These are phyloP conservation scores for Stigmatopora argus DNA, from an alignment of 2,113 vertebrate genomes.

Conservation along the genomic window DNA sequence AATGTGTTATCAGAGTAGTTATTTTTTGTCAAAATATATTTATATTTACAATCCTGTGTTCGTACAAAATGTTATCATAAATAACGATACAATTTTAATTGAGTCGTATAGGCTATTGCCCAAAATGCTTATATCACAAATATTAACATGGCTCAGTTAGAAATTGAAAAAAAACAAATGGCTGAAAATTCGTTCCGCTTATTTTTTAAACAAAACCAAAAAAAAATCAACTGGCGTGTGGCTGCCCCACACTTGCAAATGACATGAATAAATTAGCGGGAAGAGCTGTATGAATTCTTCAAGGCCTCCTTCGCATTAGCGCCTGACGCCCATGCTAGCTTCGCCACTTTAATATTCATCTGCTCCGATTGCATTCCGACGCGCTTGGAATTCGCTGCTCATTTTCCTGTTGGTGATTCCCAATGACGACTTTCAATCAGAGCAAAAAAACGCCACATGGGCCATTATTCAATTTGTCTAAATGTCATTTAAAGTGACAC, in stretches of 20 bases:
- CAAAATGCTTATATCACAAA: too few species aligned
- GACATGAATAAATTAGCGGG: slow-evolving; percentile 15
- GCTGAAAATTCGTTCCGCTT: background rate
- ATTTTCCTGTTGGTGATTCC: slow-evolving; percentile 18
- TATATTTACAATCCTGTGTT: too few species aligned
- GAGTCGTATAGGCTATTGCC: too few species aligned
- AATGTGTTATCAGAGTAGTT: too few species aligned
- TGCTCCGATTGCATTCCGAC: slow-evolving; percentile 23
- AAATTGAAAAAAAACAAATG: background rate
- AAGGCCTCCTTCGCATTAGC: slow-evolving; percentile 5
- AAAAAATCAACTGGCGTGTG: slow-evolving; percentile 1
- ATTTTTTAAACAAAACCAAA: background rate
- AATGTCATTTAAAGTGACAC: background rate
- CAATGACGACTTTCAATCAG: slow-evolving; percentile 21
- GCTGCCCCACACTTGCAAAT: background rate
- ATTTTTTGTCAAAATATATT: too few species aligned
- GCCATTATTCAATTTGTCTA: slow-evolving; percentile 15
- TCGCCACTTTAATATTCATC: slow-evolving; percentile 35
- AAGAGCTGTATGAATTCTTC: slow-evolving; percentile 10
- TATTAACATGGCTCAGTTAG: too few species aligned
- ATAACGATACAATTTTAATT: too few species aligned
- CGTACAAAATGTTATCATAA: too few species aligned
- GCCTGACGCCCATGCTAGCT: slow-evolving; percentile 13
- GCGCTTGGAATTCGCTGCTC: slow-evolving; percentile 11
- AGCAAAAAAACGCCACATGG: slow-evolving; percentile 32